A percentile compares a stretch with the other conserved stretches of the same genome.
Evolutionary conservation across 2,113 vertebrate genomes (phyloP).

Genomic region (Forbesichthys papilliferus): DNA sequence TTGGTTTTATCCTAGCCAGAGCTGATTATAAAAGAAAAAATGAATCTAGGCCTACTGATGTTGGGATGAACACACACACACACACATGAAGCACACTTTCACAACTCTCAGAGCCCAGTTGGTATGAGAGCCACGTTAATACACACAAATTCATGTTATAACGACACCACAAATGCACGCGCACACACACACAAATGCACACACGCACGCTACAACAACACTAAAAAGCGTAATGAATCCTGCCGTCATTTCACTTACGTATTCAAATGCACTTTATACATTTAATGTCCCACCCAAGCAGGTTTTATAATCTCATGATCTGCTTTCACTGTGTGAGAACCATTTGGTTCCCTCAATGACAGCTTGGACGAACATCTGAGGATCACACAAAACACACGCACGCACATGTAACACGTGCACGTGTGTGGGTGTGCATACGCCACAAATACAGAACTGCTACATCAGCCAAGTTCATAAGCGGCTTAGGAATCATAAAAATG

Average conservation of each 20-base stretch:
- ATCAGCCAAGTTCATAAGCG: constrained; percentile 64
- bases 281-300: constrained; percentile 31
- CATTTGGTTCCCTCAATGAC: constrained; percentile 49
- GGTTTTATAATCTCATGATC: constrained; percentile 74
- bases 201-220: neutral
- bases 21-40: constrained; percentile 39
- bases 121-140: neutral
- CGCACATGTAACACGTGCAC: constrained; percentile 12
- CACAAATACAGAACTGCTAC: constrained; percentile 17
- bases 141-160: constrained; percentile 2
- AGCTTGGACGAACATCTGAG: neutral
- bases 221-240: constrained; percentile 28
- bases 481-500: constrained; percentile 66
- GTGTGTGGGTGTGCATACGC: constrained; percentile 17
- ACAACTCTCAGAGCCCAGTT: neutral
- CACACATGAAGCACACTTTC: neutral
- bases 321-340: constrained; percentile 59
- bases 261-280: constrained; percentile 39
- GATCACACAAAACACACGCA: neutral
- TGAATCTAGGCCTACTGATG: constrained; percentile 28
- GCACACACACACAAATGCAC: neutral
- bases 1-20: constrained; percentile 44
- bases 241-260: constrained; percentile 29
- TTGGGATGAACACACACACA: constrained; percentile 23
- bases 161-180: constrained; percentile 4